phyloP scores from a whole-genome alignment of 2,888 invertebrate species.

The Gerris lacustris region DNA sequence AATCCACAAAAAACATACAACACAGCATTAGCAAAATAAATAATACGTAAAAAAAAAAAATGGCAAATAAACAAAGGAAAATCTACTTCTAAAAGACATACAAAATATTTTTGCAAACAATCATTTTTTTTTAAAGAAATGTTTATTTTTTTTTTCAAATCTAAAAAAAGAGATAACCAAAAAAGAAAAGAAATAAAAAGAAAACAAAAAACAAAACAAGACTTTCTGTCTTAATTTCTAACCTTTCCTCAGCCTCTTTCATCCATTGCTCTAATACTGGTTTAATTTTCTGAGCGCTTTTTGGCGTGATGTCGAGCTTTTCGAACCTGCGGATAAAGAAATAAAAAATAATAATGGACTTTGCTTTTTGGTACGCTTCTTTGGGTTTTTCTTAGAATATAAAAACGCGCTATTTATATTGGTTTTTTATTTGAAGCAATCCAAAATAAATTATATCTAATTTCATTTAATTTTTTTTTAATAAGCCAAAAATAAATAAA shows the following conservation, averaged over 20 bases:
- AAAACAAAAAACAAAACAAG: constrained; percentile 16
- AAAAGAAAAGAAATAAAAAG: not conserved
- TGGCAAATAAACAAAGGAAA: too few relatives aligned
- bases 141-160: too few relatives aligned
- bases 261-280: constrained; percentile 98
- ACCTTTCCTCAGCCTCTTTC: constrained; percentile 97
- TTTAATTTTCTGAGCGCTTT: constrained; percentile 98
- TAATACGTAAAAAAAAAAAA: too few relatives aligned
- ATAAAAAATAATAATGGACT: not conserved
- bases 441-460: not conserved
- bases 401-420: not conserved
- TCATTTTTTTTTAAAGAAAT: too few relatives aligned
- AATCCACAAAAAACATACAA: too few relatives aligned
- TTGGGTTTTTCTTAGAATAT: not conserved
- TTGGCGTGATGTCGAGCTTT: constrained; percentile 97
- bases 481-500: constrained; percentile 4
- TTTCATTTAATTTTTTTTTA: not conserved
- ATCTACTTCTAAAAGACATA: too few relatives aligned
- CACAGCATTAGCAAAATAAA: too few relatives aligned
- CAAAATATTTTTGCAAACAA: too few relatives aligned
- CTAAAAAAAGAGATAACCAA: not conserved
- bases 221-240: constrained; percentile 33
- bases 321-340: constrained; percentile 67
- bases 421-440: too few relatives aligned
- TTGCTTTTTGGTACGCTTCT: not conserved